Conservation (phyloP, 2,888 invertebrate genomes). For the Epinotia ramella region DNA sequence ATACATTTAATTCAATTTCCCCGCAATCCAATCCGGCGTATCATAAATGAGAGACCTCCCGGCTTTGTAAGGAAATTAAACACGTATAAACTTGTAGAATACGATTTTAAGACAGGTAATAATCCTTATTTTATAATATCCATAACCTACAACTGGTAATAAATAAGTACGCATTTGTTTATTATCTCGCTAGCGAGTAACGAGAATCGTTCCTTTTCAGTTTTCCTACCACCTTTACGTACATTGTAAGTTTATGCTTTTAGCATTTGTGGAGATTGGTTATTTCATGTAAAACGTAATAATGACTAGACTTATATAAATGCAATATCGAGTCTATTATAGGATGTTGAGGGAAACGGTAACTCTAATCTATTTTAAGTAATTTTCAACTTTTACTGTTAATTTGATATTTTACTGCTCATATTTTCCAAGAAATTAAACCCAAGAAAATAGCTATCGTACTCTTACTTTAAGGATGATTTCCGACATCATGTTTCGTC, state of each 20-base stretch:
- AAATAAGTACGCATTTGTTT: conserved; percentile 23
- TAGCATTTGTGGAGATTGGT: not conserved
- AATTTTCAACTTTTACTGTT: conserved; percentile 2
- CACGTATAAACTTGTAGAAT: conserved; percentile 36
- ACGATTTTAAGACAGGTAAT: conserved; percentile 37
- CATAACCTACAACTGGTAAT: conserved; percentile 9
- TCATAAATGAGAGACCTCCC: conserved; percentile 35
- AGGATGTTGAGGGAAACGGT: not conserved
- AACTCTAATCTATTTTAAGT: not conserved
- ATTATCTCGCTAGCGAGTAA: conserved; percentile 27
- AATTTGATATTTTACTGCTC: not conserved
- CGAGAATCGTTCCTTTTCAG: conserved; percentile 16
- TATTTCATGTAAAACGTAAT: conserved; percentile 5
- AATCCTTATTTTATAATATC: conserved; percentile 32
- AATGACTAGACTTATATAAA: not conserved
- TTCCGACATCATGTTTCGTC: not conserved
- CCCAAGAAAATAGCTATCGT: not conserved
- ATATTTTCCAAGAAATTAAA: not conserved
- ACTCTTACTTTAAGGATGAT: not conserved
- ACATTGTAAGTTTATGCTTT: conserved; percentile 17
- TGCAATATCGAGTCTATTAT: not conserved
- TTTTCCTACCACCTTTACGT: conserved; percentile 20
- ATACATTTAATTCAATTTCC: conserved; percentile 36
- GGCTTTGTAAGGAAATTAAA: conserved; percentile 37
- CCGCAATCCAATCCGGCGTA: conserved; percentile 9